A percentile compares a stretch with the other conserved stretches of the same genome.
Conservation (phyloP, 2,888 invertebrate genomes). For the Parnassius mnemosyne region DNA sequence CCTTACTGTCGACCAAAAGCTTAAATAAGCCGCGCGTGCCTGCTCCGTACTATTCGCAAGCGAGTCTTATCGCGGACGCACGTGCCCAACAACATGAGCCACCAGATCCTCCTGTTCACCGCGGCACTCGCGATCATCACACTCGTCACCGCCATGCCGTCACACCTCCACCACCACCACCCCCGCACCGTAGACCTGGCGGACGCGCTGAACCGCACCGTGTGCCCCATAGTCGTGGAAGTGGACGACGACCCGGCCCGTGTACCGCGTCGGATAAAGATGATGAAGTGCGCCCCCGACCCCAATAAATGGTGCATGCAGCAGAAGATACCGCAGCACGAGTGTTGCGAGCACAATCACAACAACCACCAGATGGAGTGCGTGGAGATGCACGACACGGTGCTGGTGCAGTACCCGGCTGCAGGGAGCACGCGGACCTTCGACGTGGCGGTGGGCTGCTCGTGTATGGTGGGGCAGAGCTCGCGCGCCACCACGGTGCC, state of each 20-base stretch:
- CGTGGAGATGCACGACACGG: slow-evolving; percentile 65
- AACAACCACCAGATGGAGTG: slow-evolving; percentile 56
- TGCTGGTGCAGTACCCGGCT: slow-evolving; percentile 56
- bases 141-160: slow-evolving; percentile 26
- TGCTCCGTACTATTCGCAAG: slow-evolving; percentile 23
- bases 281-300: slow-evolving; percentile 55
- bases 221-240: slow-evolving; percentile 61
- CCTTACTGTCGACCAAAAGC: slow-evolving; percentile 6
- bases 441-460: slow-evolving; percentile 67
- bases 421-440: slow-evolving; percentile 33
- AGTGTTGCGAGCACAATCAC: slow-evolving; percentile 63
- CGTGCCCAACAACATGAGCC: slow-evolving; percentile 33
- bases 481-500: slow-evolving; percentile 35
- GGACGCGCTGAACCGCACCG: slow-evolving; percentile 55
- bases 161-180: slow-evolving; percentile 16
- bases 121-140: slow-evolving; percentile 34
- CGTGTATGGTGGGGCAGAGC: slow-evolving; percentile 57
- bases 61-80: slow-evolving; percentile 36
- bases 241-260: slow-evolving; percentile 53
- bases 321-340: slow-evolving; percentile 48
- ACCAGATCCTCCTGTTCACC: slow-evolving; percentile 30
- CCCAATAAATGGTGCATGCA: slow-evolving; percentile 55
- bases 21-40: slow-evolving; percentile 12
- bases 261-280: slow-evolving; percentile 64
- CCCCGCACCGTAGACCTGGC: slow-evolving; percentile 48